Evolutionary conservation across 1,140 invertebrate genomes (phyloP), one percentile per base, ranked within the genome.

Genomic region (Zaprionus nigranus): DNA sequence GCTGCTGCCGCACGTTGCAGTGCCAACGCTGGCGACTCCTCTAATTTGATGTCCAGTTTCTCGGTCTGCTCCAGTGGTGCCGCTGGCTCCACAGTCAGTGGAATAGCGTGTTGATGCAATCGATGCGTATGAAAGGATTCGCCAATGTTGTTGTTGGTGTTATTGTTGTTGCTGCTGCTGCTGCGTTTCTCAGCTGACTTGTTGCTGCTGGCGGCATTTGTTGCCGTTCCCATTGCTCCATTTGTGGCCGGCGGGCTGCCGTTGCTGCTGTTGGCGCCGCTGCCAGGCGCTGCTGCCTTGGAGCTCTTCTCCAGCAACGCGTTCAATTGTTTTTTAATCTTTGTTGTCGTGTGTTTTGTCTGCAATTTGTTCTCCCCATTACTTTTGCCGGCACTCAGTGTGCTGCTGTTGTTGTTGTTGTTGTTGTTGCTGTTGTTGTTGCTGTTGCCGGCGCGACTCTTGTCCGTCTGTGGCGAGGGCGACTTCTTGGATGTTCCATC

Each of bases 321-420:
- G 75, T 91, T 92, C 43, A 92, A 73, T 77, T 92, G 91, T 62
- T 93, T 93, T 78, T 92, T 93, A 28, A 91, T 86, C 75, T 92
- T 93, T 65, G 86, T 78, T 17, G 63, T 80, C 38, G 76, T 53
- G 58, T 90, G 87, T 60, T 92, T 92, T 20, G 81, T 65, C 22
- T 78, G 71, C 30, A 79, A 38, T 78, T 92, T 92, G 69, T 53
- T 56, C 11, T 85, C 64, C 51, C 38, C 54, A 20, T 61, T 73
- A 26, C 51, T 67, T 54, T 75, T 61, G 53, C 17, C n/a, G 4
- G 51, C 36, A 49, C 24, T 60, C 64, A 38, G 34, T 2, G 20
- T 54, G 40, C 64, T 71, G 46, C 15, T 57, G 62, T 68, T 73
- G 58, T 24, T 81, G 36, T 28, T 40, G 67, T 24, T 63, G 26